Base-by-base conservation (phyloP, 2,888 invertebrate genomes). In the Noctuana brunneofusca region DNA sequence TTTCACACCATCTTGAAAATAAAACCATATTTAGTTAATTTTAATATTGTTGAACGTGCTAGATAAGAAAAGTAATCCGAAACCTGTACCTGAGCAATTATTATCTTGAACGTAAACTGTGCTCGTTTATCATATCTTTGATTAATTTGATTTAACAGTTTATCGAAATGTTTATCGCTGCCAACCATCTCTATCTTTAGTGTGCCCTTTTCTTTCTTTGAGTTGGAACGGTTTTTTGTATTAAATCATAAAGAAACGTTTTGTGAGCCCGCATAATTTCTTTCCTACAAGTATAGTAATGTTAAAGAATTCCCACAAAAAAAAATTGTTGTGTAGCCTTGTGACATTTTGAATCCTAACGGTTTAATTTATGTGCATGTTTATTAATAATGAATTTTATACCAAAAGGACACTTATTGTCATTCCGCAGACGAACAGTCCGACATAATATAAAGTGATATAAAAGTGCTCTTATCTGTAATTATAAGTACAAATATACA, bases 381-480 rank as follows among this genome's bases (percentile, higher is more conserved):
- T 32, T n/a, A 38, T 38, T 5, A 38, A 16, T 49, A 41, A 22
- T 57, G 49, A 53, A 24, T n/a, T 58, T 62, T 64, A 66, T 69
- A 64, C 53, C 64, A 64, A 65, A 68, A 69, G 65, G 68, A 69
- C 65, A 62, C 50, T 49, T 41, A 38, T 22, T 11, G 30, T 65
- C 63, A 58, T 30, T 58, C 18, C 18, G 9, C 18, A 65, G 66
- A 66, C 66, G 68, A 66, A 67, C 64, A 59, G 46, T 55, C 56
- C 64, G 66, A 67, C 30, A 24, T 48, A 20, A 43, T 30, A 59
- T 0, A 62, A 65, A 68, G 74, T 74, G 74, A 71, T 68, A 59
- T 58, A 75, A 73, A 83, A 84, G 87, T 88, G 87, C 80, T 80
- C 81, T 85, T 81, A 82, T 65, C 50, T n/a, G 43, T 59, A 69